Evolutionary conservation across 2,113 vertebrate genomes (phyloP), one percentile per base, ranked within the genome.

Genomic region (Felis catus): DNA sequence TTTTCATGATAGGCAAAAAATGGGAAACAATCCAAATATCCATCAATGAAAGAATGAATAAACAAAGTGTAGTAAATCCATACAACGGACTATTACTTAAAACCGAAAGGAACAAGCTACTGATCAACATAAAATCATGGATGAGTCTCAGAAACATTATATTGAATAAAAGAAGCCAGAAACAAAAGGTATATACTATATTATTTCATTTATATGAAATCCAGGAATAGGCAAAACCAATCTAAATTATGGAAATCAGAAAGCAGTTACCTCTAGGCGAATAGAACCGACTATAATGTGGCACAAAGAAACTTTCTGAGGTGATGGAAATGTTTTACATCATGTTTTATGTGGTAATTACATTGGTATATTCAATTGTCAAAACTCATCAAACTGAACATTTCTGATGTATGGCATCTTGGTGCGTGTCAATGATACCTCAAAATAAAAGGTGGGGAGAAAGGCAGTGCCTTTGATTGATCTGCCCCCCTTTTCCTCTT

Each of bases 91-190:
- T 74, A 25, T 65, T 78, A 89, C 48, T 74, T 91, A 78, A 70
- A 73, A 94, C 48, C 36, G 85, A 92, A 76, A 68, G 76, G 36
- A 95, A 45, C 33, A 78, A 86, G 70, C 25, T 70, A 7, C 89
- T 85, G 31, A 63, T 80, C 39, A 55, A 71, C 14, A 86, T 53
- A 82, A 85, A 88, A 81, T 68, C 25, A 79, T 63, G 14, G 36
- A 31, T 81, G 45, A 96, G 86, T 29, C 12, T 96, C 80, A 81
- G 89, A 82, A 93, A 87, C 27, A 87, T 51, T 71, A 91, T 41
- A 14, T 36, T 83, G 48, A 91, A 41, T 27, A 89, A 88, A 93
- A 82, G 51, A 93, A 96, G 9, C 21, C 27, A 85, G 66, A 89
- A 16, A 58, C n/a, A 91, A 53, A 55, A 66, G 10, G 29, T 31